A percentile compares a stretch with the other conserved stretches of the same genome.
Evolutionary conservation across 2,888 invertebrate species (phyloP).

Genomic region (Callosobruchus maculatus): DNA sequence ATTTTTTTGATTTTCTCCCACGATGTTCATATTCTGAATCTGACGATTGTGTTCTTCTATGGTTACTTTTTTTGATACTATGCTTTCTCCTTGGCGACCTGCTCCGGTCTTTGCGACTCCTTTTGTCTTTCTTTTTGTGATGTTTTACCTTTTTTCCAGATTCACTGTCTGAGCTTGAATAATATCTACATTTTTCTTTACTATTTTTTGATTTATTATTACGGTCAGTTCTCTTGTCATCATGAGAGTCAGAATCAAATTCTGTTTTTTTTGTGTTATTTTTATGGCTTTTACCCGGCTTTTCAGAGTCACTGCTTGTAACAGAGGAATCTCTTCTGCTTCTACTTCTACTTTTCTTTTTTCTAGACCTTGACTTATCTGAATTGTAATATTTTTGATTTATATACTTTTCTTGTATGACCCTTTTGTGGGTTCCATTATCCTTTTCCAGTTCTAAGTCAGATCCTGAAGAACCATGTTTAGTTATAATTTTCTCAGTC

Average conservation of each 20-base stretch:
- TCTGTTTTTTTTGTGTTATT: constrained; percentile 13
- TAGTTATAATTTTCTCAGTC: not conserved
- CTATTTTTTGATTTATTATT: constrained; percentile 7
- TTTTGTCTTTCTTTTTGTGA: constrained; percentile 16
- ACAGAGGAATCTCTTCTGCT: not conserved
- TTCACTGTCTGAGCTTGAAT: constrained; percentile 14
- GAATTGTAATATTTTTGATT: not conserved
- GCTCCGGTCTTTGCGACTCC: constrained; percentile 18
- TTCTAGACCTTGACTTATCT: not conserved
- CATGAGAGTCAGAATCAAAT: not conserved
- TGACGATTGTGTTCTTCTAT: not conserved
- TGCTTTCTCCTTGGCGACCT: constrained; percentile 10
- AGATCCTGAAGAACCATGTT: not conserved
- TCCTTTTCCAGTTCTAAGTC: not conserved
- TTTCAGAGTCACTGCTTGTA: constrained; percentile 3
- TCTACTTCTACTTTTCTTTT: not conserved
- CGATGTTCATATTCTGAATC: not conserved
- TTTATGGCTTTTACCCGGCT: not conserved
- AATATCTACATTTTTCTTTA: constrained; percentile 6
- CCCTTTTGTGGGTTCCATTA: not conserved
- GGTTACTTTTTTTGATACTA: not conserved
- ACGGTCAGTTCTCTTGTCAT: constrained; percentile 4
- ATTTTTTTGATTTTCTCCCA: not conserved
- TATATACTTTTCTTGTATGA: constrained; percentile 2
- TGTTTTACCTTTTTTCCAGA: constrained; percentile 8